phyloP scores from a whole-genome alignment of 2,113 vertebrate genomes.

The Pachyramphus minor region DNA sequence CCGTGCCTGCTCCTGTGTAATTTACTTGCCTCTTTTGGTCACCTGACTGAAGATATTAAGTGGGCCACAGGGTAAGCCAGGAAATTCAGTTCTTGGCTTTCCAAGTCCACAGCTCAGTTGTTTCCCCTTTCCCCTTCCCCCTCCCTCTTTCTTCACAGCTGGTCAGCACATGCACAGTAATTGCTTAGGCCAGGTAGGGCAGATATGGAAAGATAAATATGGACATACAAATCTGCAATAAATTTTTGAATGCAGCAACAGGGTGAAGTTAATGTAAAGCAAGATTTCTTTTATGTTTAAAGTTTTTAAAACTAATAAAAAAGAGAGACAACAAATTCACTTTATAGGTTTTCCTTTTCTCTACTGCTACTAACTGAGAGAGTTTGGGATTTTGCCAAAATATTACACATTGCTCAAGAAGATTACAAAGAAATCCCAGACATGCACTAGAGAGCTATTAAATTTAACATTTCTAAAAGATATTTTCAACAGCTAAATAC shows the following conservation, averaged over 20 bases:
- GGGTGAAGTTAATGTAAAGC: conserved; percentile 40
- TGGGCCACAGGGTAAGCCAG: conserved; percentile 50
- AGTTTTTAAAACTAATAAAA: conserved; percentile 55
- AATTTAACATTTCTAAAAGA: conserved; percentile 65
- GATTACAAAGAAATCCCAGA: conserved; percentile 68
- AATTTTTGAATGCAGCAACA: conserved; percentile 54
- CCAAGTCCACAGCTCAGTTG: conserved; percentile 25
- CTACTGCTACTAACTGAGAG: conserved; percentile 34
- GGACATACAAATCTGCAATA: conserved; percentile 33
- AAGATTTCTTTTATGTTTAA: conserved; percentile 52
- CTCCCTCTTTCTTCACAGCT: conserved; percentile 47
- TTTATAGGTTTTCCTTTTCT: conserved; percentile 61
- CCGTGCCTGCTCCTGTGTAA: conserved; percentile 33
- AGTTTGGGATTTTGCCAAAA: conserved; percentile 60
- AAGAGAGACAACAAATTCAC: conserved; percentile 55
- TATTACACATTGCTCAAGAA: conserved; percentile 67
- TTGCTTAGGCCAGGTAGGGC: conserved; percentile 48
- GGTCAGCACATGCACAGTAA: conserved; percentile 47
- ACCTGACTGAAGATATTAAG: conserved; percentile 54
- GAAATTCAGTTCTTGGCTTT: conserved; percentile 55
- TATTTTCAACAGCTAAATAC: conserved; percentile 57
- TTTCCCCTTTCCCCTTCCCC: background rate
- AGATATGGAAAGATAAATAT: conserved; percentile 10
- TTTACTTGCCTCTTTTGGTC: conserved; percentile 54
- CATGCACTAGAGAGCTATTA: conserved; percentile 56